Evolutionary conservation across 1,140 invertebrate genomes (phyloP).

Genomic region (Drosophila teissieri): DNA sequence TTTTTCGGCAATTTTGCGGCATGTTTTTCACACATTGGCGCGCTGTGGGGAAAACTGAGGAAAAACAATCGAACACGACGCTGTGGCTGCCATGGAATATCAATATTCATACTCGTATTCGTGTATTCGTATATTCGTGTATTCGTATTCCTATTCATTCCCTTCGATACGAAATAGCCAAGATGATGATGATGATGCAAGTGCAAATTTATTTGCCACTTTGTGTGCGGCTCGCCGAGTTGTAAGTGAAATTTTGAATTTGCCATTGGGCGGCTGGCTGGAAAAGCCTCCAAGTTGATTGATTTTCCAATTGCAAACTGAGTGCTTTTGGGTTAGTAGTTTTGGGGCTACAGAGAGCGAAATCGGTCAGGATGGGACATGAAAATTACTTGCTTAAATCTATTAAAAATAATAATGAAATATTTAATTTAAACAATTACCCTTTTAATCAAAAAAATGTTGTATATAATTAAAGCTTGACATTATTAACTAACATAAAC

Average conservation of each 20-base stretch:
- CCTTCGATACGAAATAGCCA: constrained; percentile 16
- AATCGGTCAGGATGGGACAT: not conserved
- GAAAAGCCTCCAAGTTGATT: constrained; percentile 57
- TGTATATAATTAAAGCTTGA: not conserved
- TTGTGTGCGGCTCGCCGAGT: constrained; percentile 50
- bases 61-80: constrained; percentile 80
- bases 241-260: constrained; percentile 59
- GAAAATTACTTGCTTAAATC: not conserved
- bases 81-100: constrained; percentile 73
- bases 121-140: not conserved
- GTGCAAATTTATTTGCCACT: constrained; percentile 82
- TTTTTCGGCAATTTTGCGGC: constrained; percentile 80
- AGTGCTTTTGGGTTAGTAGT: constrained; percentile 50
- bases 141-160: constrained; percentile 34
- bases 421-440: not conserved
- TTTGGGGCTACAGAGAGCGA: constrained; percentile 18
- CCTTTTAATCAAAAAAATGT: not conserved
- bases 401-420: not conserved
- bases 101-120: constrained; percentile 25
- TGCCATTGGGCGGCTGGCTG: constrained; percentile 28
- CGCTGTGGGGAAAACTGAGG: constrained; percentile 17
- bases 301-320: constrained; percentile 52
- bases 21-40: constrained; percentile 82
- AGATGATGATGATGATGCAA: constrained; percentile 66
- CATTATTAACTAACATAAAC: not conserved